Percentiles rank a stretch among this genome's conserved stretches.
phyloP scores from a whole-genome alignment of 2,888 invertebrate genomes.

The Myathropa florea region DNA sequence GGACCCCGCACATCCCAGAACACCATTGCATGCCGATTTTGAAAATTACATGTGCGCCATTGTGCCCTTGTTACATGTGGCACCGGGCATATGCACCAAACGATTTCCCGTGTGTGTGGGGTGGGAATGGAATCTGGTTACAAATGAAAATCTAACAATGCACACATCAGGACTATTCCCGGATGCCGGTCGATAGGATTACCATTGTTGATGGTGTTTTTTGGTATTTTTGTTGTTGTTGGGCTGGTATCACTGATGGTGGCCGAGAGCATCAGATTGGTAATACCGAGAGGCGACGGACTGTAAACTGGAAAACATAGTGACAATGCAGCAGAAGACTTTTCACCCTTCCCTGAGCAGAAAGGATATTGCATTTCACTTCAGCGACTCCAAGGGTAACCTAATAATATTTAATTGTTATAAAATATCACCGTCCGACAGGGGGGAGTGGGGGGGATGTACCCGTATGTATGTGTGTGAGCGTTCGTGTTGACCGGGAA shows the following conservation, averaged over 20 bases:
- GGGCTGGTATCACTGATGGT: neutral
- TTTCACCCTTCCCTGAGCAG: slow-evolving; percentile 5
- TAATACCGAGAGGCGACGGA: neutral
- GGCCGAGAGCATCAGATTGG: neutral
- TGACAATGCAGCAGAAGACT: slow-evolving; percentile 19
- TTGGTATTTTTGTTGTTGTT: neutral
- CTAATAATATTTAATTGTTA: slow-evolving; percentile 67
- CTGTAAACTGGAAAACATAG: neutral
- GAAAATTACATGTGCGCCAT: slow-evolving; percentile 70
- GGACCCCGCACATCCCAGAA: slow-evolving; percentile 50
- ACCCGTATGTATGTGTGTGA: slow-evolving; percentile 4
- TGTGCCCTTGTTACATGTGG: slow-evolving; percentile 54
- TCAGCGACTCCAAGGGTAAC: slow-evolving; percentile 50
- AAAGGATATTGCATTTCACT: slow-evolving; percentile 57
- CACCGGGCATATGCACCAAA: slow-evolving; percentile 2
- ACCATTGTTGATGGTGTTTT: neutral
- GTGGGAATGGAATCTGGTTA: slow-evolving; percentile 29
- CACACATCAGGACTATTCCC: neutral
- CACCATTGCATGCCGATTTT: slow-evolving; percentile 68
- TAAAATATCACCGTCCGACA: slow-evolving; percentile 41
- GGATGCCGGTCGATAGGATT: neutral
- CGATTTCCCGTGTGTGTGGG: neutral
- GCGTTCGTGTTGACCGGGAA: slow-evolving; percentile 25
- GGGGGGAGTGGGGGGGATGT: neutral
- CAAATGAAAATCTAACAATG: slow-evolving; percentile 61